Evolutionary conservation across 2,113 vertebrate genomes (phyloP).

Genomic region (Actinemys pallida): DNA sequence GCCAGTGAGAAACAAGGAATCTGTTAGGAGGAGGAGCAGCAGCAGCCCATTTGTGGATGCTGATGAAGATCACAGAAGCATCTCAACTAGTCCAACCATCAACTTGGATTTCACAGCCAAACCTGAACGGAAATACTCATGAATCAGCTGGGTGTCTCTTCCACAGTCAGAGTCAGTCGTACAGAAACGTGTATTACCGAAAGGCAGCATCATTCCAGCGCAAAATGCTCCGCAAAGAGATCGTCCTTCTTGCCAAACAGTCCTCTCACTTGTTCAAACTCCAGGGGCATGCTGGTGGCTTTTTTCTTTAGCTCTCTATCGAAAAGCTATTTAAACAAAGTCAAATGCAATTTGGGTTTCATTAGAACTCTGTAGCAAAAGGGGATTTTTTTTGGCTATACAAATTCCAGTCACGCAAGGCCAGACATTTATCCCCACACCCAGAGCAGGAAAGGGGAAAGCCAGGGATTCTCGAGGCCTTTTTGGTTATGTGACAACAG

Average conservation of each 20-base stretch:
- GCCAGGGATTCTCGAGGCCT: neutral
- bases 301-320: constrained; percentile 87
- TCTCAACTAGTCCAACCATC: neutral
- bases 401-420: neutral
- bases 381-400: neutral
- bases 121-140: rapidly evolving
- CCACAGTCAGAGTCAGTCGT: neutral
- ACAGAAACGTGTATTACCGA: neutral
- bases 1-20: neutral
- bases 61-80: neutral
- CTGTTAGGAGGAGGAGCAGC: neutral
- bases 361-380: neutral
- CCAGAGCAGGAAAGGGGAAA: neutral
- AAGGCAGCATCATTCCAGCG: constrained; percentile 75
- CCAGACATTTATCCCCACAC: neutral
- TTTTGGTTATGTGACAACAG: neutral
- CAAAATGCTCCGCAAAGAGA: constrained; percentile 86
- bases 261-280: constrained; percentile 85
- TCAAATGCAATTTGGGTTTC: neutral
- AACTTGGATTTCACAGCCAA: neutral
- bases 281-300: constrained; percentile 79
- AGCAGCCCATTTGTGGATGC: neutral
- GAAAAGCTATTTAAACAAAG: constrained; percentile 84
- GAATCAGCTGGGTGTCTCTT: neutral
- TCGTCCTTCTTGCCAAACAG: constrained; percentile 83